Evolutionary conservation across 2,888 invertebrate genomes (phyloP).

Genomic region (Philhelius pedissequus): DNA sequence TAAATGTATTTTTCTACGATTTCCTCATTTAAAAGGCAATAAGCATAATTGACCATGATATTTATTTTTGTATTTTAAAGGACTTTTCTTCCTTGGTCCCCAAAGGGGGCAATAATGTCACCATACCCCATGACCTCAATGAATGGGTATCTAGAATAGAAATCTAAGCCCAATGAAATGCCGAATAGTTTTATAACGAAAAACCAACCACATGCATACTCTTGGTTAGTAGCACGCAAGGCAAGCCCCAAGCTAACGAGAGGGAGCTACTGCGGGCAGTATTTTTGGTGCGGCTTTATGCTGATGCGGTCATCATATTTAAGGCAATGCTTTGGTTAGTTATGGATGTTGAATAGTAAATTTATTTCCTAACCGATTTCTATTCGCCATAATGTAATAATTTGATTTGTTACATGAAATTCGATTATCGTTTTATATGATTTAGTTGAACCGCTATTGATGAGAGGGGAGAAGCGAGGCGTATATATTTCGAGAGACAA

Average conservation of each 20-base stretch:
- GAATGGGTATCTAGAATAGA: not conserved
- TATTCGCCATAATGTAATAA: conserved; percentile 54
- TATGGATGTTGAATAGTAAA: conserved; percentile 11
- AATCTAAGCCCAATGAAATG: conserved; percentile 24
- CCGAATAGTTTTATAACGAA: conserved; percentile 54
- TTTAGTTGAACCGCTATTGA: conserved; percentile 62
- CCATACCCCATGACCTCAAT: not conserved
- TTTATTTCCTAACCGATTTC: conserved; percentile 56
- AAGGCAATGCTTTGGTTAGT: conserved; percentile 48
- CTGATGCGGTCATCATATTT: conserved; percentile 59
- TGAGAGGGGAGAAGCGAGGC: not conserved
- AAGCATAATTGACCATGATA: conserved; percentile 53
- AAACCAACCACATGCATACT: conserved; percentile 53
- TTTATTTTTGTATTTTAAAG: not conserved
- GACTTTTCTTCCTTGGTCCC: conserved; percentile 8
- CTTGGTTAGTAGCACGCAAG: conserved; percentile 20
- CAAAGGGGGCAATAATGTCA: not conserved
- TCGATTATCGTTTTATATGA: conserved; percentile 65
- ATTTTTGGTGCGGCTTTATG: conserved; percentile 31
- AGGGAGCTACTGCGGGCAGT: not conserved
- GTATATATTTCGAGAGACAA: conserved; percentile 47
- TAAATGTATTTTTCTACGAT: not conserved
- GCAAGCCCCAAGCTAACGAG: not conserved
- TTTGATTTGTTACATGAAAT: conserved; percentile 66
- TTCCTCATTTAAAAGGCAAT: conserved; percentile 51